A percentile compares a stretch with the other conserved stretches of the same genome.
phyloP scores from a whole-genome alignment of 53 echinoderm and acorn worm genomes.

The Henricia sp. region DNA sequence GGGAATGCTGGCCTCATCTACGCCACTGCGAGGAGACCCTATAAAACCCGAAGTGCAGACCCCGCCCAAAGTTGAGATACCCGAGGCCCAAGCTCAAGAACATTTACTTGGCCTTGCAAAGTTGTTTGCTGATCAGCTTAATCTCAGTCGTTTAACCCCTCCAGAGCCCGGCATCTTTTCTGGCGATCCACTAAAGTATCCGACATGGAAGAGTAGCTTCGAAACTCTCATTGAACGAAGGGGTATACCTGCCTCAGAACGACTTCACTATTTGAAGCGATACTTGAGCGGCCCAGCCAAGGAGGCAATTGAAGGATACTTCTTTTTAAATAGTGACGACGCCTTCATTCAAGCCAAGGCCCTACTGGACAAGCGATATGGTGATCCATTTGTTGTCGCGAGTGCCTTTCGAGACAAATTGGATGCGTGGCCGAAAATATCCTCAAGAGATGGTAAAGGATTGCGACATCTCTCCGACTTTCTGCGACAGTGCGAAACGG shows the following conservation, averaged over 20 bases:
- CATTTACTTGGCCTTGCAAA: no score
- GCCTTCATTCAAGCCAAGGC: no score
- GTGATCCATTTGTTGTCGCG: slow-evolving; percentile 52
- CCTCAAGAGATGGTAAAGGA: slow-evolving; percentile 25
- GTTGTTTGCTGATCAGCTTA: no score
- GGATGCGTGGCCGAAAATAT: slow-evolving; percentile 45
- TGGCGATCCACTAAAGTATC: no score
- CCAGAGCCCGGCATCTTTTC: no score
- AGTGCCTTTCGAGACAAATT: slow-evolving; percentile 51
- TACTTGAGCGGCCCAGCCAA: slow-evolving; percentile 64
- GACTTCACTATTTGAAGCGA: slow-evolving; percentile 64
- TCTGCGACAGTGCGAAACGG: slow-evolving; percentile 19
- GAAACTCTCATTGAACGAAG: slow-evolving; percentile 50
- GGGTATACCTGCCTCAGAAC: slow-evolving; percentile 35
- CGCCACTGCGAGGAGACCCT: no score
- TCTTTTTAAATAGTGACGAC: slow-evolving; percentile 42
- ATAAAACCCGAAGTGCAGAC: no score
- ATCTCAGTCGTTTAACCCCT: no score
- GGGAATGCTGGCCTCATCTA: no score
- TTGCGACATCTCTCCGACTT: slow-evolving; percentile 33
- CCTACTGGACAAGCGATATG: no score
- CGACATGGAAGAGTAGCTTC: slow-evolving; percentile 51
- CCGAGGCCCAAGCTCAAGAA: no score
- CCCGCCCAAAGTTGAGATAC: no score
- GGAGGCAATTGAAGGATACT: slow-evolving; percentile 62